Evolutionary conservation across 2,888 invertebrate species (phyloP).

Genomic region (Stomorhina lunata): DNA sequence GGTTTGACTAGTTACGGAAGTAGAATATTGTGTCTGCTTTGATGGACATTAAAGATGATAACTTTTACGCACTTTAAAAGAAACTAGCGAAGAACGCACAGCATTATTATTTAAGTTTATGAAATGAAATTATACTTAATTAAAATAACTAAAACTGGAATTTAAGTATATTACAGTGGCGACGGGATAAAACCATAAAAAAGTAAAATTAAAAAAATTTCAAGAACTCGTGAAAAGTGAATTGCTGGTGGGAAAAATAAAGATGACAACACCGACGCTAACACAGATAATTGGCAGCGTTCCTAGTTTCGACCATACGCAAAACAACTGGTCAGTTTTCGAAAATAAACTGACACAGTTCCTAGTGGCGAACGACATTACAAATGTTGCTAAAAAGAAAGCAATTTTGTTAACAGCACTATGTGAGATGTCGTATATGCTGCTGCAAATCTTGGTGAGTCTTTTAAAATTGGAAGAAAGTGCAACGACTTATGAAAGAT

Average conservation of each 20-base stretch:
- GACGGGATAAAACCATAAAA: conserved; percentile 29
- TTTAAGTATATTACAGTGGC: conserved; percentile 53
- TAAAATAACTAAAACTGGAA: too few relatives aligned
- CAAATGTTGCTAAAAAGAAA: conserved; percentile 41
- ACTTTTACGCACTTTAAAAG: too few relatives aligned
- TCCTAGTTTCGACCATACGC: conserved; percentile 40
- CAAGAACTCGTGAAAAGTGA: not conserved
- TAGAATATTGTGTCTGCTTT: too few relatives aligned
- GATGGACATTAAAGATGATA: too few relatives aligned
- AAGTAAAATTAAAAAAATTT: not conserved
- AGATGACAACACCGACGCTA: not conserved
- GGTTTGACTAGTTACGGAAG: too few relatives aligned
- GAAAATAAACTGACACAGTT: conserved; percentile 43
- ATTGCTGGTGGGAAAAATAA: not conserved
- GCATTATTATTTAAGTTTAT: too few relatives aligned
- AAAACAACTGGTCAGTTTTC: conserved; percentile 50
- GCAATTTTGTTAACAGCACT: conserved; percentile 51
- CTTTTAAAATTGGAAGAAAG: conserved; percentile 24
- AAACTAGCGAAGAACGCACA: too few relatives aligned
- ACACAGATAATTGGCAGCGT: conserved; percentile 29
- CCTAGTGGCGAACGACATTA: conserved; percentile 48
- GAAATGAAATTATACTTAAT: too few relatives aligned
- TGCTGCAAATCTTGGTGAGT: conserved; percentile 46
- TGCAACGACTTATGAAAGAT: conserved; percentile 32
- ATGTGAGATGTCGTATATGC: conserved; percentile 38